These are phyloP conservation scores for Emydocephalus ijimae DNA, from an alignment of 2,113 vertebrate species.

Conservation along the genomic window DNA sequence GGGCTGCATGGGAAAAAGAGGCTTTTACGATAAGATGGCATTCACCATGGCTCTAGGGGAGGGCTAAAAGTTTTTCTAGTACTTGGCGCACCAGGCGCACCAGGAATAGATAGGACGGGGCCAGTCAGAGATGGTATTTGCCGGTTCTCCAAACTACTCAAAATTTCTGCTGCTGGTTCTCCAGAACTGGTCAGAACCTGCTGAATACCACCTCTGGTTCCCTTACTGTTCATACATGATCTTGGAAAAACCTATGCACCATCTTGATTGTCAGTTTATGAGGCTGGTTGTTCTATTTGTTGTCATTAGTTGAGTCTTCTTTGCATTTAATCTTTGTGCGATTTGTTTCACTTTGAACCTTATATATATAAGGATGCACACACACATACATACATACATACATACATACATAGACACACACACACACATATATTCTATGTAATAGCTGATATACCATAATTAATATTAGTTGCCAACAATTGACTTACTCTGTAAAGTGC, in stretches of 20 bases:
- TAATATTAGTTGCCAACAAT: not conserved
- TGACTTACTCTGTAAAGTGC: not conserved
- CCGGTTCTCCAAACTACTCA: no score
- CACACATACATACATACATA: no score
- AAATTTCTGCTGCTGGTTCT: no score
- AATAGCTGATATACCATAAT: not conserved
- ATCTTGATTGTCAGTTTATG: not conserved
- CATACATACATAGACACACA: accelerated
- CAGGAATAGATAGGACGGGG: no score
- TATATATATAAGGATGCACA: not conserved
- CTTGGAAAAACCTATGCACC: not conserved
- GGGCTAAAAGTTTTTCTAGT: no score
- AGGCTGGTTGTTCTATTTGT: not conserved
- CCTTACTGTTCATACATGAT: not conserved
- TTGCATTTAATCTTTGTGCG: not conserved
- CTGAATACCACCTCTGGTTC: not conserved
- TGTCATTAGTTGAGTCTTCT: not conserved
- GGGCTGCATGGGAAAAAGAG: no score
- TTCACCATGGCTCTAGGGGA: no score
- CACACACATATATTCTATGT: not conserved
- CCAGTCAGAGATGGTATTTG: no score
- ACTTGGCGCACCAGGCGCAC: no score
- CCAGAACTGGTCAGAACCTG: no score
- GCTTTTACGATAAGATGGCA: no score
- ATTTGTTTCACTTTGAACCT: not conserved